Evolutionary conservation across 53 echinoderm and acorn worm genomes (phyloP).

Genomic region (Stichopus horrens): DNA sequence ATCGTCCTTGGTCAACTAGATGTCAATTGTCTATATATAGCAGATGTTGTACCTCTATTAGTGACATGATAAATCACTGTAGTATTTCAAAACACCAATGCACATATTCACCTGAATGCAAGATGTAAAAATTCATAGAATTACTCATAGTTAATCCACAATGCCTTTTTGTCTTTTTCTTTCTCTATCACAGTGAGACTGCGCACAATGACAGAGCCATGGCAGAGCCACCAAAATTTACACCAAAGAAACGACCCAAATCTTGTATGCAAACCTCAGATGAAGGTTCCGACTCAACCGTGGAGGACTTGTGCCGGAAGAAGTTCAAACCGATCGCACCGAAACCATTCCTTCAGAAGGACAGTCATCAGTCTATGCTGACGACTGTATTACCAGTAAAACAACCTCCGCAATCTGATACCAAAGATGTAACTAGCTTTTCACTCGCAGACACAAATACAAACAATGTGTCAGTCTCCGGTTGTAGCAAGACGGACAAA

Average conservation of each 20-base stretch:
- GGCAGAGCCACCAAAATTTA: slow-evolving; percentile 46
- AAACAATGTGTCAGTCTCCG: neutral
- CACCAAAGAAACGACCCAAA: slow-evolving; percentile 47
- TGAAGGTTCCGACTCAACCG: slow-evolving; percentile 60
- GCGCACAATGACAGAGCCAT: slow-evolving; percentile 44
- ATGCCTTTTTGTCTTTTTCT: neutral
- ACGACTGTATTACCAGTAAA: slow-evolving; percentile 78
- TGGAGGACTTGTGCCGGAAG: slow-evolving; percentile 93
- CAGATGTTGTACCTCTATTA: no score
- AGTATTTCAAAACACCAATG: no score
- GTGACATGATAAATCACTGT: no score
- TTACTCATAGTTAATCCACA: no score
- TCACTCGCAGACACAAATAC: neutral
- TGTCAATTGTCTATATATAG: no score
- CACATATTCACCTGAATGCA: no score
- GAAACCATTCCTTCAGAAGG: slow-evolving; percentile 89
- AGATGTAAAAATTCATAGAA: no score
- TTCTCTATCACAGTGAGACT: neutral
- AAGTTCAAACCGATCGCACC: slow-evolving; percentile 99
- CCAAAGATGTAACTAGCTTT: slow-evolving; percentile 18
- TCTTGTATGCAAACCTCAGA: slow-evolving; percentile 54
- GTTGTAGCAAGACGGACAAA: neutral
- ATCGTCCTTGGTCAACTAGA: no score
- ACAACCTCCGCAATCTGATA: slow-evolving; percentile 36
- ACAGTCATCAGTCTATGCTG: slow-evolving; percentile 90